Conservation (phyloP, 1,140 invertebrate genomes). For the Anthonomus grandis region DNA sequence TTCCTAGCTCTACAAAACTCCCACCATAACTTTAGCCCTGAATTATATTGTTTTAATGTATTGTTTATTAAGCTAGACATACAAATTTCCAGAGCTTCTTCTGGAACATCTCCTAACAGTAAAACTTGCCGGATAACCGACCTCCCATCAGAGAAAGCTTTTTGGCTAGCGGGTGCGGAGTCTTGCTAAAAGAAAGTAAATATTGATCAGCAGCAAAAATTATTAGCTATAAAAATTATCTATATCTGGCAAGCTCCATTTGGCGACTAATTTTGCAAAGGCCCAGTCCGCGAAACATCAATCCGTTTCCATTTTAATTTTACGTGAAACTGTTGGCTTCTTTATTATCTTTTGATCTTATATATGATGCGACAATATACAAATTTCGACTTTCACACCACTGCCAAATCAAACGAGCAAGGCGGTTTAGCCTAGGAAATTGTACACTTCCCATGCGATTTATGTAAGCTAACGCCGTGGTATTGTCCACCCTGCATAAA, state of each 20-base stretch:
- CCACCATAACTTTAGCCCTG: too few species aligned
- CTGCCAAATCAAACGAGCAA: slow-evolving; percentile 27
- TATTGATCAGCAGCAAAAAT: background rate
- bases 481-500: slow-evolving; percentile 31
- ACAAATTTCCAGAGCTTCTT: too few species aligned
- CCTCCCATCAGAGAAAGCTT: background rate
- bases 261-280: slow-evolving; percentile 3
- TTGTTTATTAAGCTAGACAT: background rate
- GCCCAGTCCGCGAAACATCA: background rate
- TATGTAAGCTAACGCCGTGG: slow-evolving; percentile 31
- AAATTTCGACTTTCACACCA: slow-evolving; percentile 29
- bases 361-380: too few species aligned
- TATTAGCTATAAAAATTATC: slow-evolving; percentile 22
- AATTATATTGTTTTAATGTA: too few species aligned
- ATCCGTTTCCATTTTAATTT: slow-evolving; percentile 30
- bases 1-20: too few species aligned
- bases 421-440: slow-evolving; percentile 17
- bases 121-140: background rate
- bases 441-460: slow-evolving; percentile 34
- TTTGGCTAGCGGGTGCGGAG: background rate
- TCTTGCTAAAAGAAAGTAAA: background rate
- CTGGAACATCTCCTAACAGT: background rate
- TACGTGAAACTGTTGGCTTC: too few species aligned
- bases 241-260: slow-evolving; percentile 19
- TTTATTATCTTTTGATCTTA: too few species aligned